Percentiles rank a stretch among this genome's conserved stretches.
These are phyloP conservation scores for Blastobasis adustella DNA, from an alignment of 2,888 invertebrate species.

Conservation along the genomic window DNA sequence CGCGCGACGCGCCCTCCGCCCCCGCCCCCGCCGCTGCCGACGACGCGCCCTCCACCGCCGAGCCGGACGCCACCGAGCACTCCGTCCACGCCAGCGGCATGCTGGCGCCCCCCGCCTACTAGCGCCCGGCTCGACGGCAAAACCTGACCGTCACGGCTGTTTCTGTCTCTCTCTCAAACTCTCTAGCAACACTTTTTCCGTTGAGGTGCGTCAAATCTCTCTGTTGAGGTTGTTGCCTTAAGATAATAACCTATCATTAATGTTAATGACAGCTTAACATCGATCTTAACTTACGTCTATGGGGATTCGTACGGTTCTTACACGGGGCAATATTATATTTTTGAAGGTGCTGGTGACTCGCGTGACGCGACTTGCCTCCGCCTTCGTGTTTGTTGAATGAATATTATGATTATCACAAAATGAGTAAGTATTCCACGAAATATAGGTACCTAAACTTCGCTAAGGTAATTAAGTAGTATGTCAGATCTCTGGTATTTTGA, in stretches of 20 bases:
- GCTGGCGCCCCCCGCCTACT: constrained; percentile 70
- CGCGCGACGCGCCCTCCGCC: constrained; percentile 49
- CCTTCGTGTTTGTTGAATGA: constrained; percentile 41
- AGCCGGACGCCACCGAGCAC: constrained; percentile 75
- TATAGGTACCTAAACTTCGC: constrained; percentile 52
- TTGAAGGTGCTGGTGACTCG: constrained; percentile 73
- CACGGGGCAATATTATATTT: constrained; percentile 47
- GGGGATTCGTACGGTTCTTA: constrained; percentile 49
- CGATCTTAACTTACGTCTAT: constrained; percentile 9
- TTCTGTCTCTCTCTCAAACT: too few relatives aligned
- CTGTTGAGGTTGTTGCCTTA: too few relatives aligned
- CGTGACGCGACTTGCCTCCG: constrained; percentile 62
- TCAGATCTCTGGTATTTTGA: constrained; percentile 65
- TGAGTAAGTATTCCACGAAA: constrained; percentile 50
- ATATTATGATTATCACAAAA: constrained; percentile 41
- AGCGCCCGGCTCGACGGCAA: constrained; percentile 44
- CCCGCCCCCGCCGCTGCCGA: constrained; percentile 46
- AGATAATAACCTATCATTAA: too few relatives aligned
- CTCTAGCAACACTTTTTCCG: too few relatives aligned
- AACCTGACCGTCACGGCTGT: constrained; percentile 27
- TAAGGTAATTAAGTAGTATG: constrained; percentile 44
- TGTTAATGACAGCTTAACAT: too few relatives aligned
- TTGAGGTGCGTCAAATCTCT: too few relatives aligned
- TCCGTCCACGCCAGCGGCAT: constrained; percentile 73
- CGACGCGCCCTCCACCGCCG: constrained; percentile 71